Evolutionary conservation across 2,797 vertebrate genomes (phyloP).

Genomic region (Enteromius thamalakanensis): DNA sequence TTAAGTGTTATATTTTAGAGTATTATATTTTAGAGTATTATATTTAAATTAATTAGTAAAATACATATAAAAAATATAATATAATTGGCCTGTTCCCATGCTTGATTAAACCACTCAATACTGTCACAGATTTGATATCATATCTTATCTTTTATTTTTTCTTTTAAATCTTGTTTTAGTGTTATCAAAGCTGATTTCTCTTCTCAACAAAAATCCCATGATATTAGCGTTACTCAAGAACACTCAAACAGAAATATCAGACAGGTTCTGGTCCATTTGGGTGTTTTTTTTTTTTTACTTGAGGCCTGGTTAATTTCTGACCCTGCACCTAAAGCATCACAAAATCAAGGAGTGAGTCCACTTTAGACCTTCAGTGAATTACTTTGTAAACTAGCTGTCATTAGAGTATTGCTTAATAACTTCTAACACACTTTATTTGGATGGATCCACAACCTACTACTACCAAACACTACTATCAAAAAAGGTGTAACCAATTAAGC

Average conservation of each 20-base stretch:
- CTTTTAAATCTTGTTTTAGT: neutral
- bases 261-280: neutral
- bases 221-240: no score
- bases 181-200: neutral
- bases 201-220: no score
- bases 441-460: no score
- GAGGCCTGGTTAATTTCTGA: neutral
- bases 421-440: no score
- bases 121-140: neutral
- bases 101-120: neutral
- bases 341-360: neutral
- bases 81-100: neutral
- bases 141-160: neutral
- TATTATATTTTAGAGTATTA: neutral
- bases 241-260: neutral
- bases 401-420: no score
- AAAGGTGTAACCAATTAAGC: no score
- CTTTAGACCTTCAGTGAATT: no score
- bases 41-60: neutral
- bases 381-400: no score
- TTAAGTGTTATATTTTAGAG: neutral
- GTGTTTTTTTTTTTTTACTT: neutral
- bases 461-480: no score
- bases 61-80: neutral
- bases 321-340: neutral